Conservation (phyloP, 2,888 invertebrate species). For the Eudasyphora cyanicolor region DNA sequence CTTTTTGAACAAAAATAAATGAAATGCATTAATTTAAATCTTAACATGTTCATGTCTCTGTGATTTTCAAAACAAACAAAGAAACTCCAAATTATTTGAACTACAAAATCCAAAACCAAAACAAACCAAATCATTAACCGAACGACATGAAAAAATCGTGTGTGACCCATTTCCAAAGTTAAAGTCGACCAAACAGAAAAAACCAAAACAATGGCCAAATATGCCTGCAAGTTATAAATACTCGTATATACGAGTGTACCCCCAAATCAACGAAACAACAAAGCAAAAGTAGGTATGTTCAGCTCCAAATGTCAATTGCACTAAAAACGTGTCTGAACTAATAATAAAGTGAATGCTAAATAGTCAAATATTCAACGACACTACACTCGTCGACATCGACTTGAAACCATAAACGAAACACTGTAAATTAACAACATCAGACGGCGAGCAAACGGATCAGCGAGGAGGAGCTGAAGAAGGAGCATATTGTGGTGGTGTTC, state of each 20-base stretch:
- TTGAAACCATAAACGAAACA: conserved; percentile 12
- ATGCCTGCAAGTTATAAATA: background rate
- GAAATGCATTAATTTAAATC: too few species aligned
- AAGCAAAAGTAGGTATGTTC: background rate
- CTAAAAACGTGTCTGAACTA: conserved; percentile 62
- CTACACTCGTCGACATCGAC: background rate
- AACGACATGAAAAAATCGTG: conserved; percentile 43
- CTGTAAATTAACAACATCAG: conserved; percentile 13
- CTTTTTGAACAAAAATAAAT: too few species aligned
- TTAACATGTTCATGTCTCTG: background rate
- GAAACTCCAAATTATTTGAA: background rate
- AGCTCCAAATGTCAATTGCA: conserved; percentile 58
- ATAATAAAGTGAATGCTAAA: conserved; percentile 42
- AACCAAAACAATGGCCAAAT: conserved; percentile 45
- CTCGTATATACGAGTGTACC: too few species aligned
- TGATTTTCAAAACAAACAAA: background rate
- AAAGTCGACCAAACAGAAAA: conserved; percentile 4
- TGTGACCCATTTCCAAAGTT: conserved; percentile 47
- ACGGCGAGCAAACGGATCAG: background rate
- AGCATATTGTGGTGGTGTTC: background rate
- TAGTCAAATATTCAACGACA: background rate
- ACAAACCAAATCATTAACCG: background rate
- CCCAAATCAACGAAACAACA: too few species aligned
- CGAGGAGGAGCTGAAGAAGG: too few species aligned
- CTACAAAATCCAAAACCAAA: background rate